Conservation (phyloP, 2,113 vertebrate species). For the Hydrolagus affinis region DNA sequence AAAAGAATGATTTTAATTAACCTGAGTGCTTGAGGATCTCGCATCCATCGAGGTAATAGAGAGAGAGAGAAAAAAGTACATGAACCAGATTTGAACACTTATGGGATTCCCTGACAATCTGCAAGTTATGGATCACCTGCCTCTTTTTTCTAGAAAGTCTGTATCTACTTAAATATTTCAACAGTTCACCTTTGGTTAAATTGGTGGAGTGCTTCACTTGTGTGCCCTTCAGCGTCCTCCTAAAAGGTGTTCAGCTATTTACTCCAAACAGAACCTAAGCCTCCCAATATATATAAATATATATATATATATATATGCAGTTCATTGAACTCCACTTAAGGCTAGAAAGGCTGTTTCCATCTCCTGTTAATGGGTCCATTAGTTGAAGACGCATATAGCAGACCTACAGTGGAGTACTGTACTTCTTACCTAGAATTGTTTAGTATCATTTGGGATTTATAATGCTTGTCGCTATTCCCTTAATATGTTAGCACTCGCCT, state of each 20-base stretch:
- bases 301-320: neutral
- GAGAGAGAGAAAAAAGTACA: neutral
- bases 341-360: neutral
- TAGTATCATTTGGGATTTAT: conserved; percentile 5
- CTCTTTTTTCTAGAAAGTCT: too few species aligned
- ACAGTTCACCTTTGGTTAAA: neutral
- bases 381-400: conserved; percentile 6
- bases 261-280: neutral
- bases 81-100: neutral
- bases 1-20: neutral
- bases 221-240: too few species aligned
- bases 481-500: neutral
- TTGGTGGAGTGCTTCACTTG: neutral
- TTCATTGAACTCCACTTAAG: neutral
- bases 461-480: neutral
- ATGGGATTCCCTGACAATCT: neutral
- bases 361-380: conserved; percentile 17
- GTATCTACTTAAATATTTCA: too few species aligned
- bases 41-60: neutral
- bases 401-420: neutral
- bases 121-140: neutral
- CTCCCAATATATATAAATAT: too few species aligned
- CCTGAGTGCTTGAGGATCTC: neutral
- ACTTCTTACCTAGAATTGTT: neutral
- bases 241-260: neutral